Evolutionary conservation across 1,140 invertebrate species (phyloP), one percentile per base, ranked within the genome.

Genomic region (Scaptomyza hsui): DNA sequence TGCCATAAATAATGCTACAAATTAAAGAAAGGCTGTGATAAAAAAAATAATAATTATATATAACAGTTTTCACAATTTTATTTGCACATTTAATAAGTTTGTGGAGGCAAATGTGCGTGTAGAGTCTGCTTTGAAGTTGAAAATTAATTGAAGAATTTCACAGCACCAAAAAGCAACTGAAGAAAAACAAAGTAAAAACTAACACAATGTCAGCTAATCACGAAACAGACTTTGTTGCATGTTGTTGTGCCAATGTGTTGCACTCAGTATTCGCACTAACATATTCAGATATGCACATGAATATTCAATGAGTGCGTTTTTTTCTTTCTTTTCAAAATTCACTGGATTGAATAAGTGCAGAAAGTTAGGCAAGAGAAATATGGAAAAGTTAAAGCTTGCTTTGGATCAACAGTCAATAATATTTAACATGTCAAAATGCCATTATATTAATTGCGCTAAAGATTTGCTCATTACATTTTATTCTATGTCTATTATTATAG

Each of bases 141-240:
- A 68, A 76, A 65, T 52, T 74, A 48, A 71, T 71, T 71, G 67
- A 71, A 74, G 53, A 74, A 71, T 64, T 74, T 74, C 72, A 74
- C 72, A 74, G 72, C 67, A 59, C 24, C 4, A 35, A 55, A 52
- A 2, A 16, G 26, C 15, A 18, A 19, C 15, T 12, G 12, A 29
- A 29, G 4, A n/a, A 21, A 24, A n/a, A 48, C 49, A 72, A 61
- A 71, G 45, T 21, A 29, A 29, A 29, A 42, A 62, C 16, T 37
- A 74, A 83, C 77, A 75, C 79, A 75, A 78, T 61, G 72, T 82
- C 68, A 82, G 79, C 61, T 77, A 81, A 81, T 83, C 78, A 77
- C 79, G 78, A 82, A 70, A 63, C 63, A 26, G 41, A 70, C 75
- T 37, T 12, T 37, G 32, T 82, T 82, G 79, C 79, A 82, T 82